A percentile compares a stretch with the other conserved stretches of the same genome.
Conservation (phyloP, 37 sponge, comb jelly and placozoan species). For the Agelas oroides region DNA sequence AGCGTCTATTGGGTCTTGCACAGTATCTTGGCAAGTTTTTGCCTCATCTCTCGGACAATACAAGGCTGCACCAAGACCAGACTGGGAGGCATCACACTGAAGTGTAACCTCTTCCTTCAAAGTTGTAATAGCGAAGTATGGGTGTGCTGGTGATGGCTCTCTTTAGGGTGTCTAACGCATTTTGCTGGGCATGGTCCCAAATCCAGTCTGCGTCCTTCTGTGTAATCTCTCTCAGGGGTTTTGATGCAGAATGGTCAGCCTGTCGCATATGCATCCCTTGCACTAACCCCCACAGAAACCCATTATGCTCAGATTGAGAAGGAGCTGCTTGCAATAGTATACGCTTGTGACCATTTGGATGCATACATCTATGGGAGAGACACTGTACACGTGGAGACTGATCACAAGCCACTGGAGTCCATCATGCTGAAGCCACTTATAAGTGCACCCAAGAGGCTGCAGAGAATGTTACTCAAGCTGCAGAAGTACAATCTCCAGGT, state of each 20-base stretch:
- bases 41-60: conserved; percentile 55
- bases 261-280: conserved; percentile 51
- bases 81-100: too few species aligned
- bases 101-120: neutral
- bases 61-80: conserved; percentile 28
- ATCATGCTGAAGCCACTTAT: conserved; percentile 56
- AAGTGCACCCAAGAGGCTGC: conserved; percentile 48
- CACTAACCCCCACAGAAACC: conserved; percentile 38
- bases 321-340: conserved; percentile 64
- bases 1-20: conserved; percentile 42
- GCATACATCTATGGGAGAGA: conserved; percentile 53
- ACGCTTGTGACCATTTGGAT: conserved; percentile 59
- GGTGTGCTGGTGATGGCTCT: too few species aligned
- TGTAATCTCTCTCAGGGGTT: neutral
- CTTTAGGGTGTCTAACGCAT: too few species aligned
- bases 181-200: too few species aligned
- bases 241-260: conserved; percentile 55
- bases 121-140: too few species aligned
- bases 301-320: conserved; percentile 63
- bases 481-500: conserved; percentile 55
- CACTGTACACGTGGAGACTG: conserved; percentile 33
- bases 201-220: neutral
- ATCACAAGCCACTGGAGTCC: conserved; percentile 55
- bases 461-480: conserved; percentile 47
- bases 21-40: conserved; percentile 66